Conservation (phyloP, 2,888 invertebrate genomes). For the Gonocerus acuteangulatus region DNA sequence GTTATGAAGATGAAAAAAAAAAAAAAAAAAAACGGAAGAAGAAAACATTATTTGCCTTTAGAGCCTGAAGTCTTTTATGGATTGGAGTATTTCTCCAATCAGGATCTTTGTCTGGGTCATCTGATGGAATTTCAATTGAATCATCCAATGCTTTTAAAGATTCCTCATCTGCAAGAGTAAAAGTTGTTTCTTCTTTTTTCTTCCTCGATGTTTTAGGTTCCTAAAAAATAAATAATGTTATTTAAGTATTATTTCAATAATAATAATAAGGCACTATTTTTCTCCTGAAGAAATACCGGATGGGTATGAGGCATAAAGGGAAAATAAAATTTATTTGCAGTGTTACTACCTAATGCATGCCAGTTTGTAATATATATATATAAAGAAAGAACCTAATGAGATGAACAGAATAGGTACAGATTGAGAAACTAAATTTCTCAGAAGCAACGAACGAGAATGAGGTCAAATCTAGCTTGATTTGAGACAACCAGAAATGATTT, state of each 20-base stretch:
- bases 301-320: too few species aligned
- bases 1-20: too few species aligned
- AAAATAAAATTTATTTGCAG: too few species aligned
- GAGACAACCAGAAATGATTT: too few species aligned
- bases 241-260: neutral
- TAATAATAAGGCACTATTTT: neutral
- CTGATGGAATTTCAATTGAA: constrained; percentile 40
- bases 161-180: constrained; percentile 20
- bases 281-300: too few species aligned
- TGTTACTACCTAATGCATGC: too few species aligned
- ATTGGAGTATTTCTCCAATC: constrained; percentile 64
- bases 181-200: constrained; percentile 5
- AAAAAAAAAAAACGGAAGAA: neutral
- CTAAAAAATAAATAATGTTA: neutral
- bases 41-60: constrained; percentile 38
- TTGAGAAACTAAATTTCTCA: too few species aligned
- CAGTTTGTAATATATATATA: too few species aligned
- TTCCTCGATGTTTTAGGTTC: neutral
- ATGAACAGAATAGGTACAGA: too few species aligned
- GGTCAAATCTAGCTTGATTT: too few species aligned
- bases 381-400: too few species aligned
- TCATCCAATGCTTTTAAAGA: constrained; percentile 12
- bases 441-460: too few species aligned
- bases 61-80: constrained; percentile 46
- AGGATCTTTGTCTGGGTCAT: constrained; percentile 52